phyloP scores from a whole-genome alignment of 2,113 vertebrate species.

The Dromaius novaehollandiae region DNA sequence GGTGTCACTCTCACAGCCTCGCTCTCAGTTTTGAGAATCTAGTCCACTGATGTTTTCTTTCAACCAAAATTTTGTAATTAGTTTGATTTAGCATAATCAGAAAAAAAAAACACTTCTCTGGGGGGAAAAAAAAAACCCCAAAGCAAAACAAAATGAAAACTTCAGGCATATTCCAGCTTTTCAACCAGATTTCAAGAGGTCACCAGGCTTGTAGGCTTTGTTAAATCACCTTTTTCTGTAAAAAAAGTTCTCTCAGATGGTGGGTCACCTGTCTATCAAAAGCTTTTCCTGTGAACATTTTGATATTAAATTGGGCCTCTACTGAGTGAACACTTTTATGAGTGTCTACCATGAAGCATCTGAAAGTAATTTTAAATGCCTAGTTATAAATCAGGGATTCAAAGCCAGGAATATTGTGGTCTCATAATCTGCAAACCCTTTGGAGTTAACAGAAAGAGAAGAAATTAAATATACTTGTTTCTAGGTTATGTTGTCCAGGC shows the following conservation, averaged over 20 bases:
- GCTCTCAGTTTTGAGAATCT: background rate
- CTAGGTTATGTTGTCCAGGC: background rate
- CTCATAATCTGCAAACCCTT: background rate
- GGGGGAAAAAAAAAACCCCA: background rate
- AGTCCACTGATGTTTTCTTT: background rate
- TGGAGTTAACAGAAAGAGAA: background rate
- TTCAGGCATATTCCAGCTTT: background rate
- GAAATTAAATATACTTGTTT: fast-evolving
- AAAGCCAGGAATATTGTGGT: background rate
- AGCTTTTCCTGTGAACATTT: background rate
- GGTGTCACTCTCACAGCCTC: background rate
- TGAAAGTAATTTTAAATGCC: background rate
- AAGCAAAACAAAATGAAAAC: background rate
- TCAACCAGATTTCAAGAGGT: background rate
- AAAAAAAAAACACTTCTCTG: background rate
- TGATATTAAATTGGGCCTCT: background rate
- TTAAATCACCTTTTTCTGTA: background rate
- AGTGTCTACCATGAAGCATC: background rate
- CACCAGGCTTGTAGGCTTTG: background rate
- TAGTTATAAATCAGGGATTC: background rate
- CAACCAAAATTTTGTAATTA: background rate
- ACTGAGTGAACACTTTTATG: background rate
- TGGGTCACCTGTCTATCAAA: background rate
- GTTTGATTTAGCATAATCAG: background rate
- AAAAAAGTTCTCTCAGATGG: background rate